Evolutionary conservation across 2,113 vertebrate species (phyloP), one percentile per base, ranked within the genome.

Genomic region (Ploceus nigricollis): DNA sequence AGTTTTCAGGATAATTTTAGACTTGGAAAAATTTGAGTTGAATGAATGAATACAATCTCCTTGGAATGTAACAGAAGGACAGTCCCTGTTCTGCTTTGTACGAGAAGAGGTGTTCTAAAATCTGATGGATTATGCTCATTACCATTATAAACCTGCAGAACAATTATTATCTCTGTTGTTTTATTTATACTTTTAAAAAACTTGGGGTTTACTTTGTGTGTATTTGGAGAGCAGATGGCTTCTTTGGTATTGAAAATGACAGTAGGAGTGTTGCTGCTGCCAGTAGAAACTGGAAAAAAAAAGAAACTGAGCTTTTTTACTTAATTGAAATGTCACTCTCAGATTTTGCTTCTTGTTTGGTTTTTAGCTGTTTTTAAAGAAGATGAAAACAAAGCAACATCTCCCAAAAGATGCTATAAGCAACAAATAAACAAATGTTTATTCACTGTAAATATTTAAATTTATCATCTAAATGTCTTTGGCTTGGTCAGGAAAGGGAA

Each of bases 181-280:
- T 94, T 21, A 75, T 65, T 95, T 81, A 11, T 80, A 69, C 47
- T 92, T 89, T 85, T 25, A 15, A 78, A 84, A 90, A 93, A 21
- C 20, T 68, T 56, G 35, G 5, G 2, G 7, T 33, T 69, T 68
- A 76, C 28, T 66, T 71, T 66, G 6, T 78, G 25, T 68, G 45
- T 48, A 61, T 57, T 80, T 56, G 27, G 48, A 79, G 57, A 96
- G 47, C 94, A 97, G 95, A 94, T 96, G 94, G 93, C 53, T 91
- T 90, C 30, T 94, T 92, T 93, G 72, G 72, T 95, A 87, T 96
- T 95, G 93, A 63, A 95, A 91, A 82, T 80, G 39, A 86, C 25
- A 68, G 40, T 71, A 85, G 23, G 44, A 91, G 27, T 60, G 86
- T 58, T 80, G 42, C 83, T 58, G 50, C 39, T 89, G 39, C 61